Percentiles rank a stretch among this genome's conserved stretches.
Conservation (phyloP, 1,140 invertebrate species). For the Calycopis cecrops region DNA sequence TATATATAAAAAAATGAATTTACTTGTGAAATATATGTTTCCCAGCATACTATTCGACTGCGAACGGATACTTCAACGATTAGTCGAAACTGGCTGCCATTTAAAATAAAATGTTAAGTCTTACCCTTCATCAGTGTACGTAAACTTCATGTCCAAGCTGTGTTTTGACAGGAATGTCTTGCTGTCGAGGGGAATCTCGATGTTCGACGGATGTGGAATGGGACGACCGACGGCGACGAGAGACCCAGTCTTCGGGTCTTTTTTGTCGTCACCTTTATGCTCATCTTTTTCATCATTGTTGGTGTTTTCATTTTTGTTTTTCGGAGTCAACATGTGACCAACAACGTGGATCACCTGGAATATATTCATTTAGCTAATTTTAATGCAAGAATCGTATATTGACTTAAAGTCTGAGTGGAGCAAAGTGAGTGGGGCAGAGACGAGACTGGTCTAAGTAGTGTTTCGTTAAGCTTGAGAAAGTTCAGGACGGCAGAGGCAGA, state of each 20-base stretch:
- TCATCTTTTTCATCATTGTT: constrained; percentile 38
- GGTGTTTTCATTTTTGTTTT: constrained; percentile 41
- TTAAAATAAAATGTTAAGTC: constrained; percentile 40
- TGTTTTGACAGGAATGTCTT: constrained; percentile 95
- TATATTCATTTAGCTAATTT: no score
- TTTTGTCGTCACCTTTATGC: constrained; percentile 50
- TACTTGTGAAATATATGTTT: no score
- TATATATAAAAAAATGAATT: no score
- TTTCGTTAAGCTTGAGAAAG: no score
- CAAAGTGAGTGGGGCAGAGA: no score
- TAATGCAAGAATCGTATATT: no score
- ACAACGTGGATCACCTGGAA: constrained; percentile 90
- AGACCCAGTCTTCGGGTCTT: constrained; percentile 64
- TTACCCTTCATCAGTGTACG: constrained; percentile 95
- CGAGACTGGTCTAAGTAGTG: no score
- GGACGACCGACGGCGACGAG: constrained; percentile 89
- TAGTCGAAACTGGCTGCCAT: background rate
- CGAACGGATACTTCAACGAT: no score
- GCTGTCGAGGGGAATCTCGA: constrained; percentile 90
- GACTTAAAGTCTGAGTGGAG: no score
- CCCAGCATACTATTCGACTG: no score
- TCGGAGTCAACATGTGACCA: constrained; percentile 82
- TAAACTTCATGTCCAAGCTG: constrained; percentile 95
- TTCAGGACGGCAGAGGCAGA: no score
- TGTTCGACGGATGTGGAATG: constrained; percentile 94